Base-by-base conservation (phyloP, 2,797 vertebrate species). In the Odontamblyopus lacepedii region DNA sequence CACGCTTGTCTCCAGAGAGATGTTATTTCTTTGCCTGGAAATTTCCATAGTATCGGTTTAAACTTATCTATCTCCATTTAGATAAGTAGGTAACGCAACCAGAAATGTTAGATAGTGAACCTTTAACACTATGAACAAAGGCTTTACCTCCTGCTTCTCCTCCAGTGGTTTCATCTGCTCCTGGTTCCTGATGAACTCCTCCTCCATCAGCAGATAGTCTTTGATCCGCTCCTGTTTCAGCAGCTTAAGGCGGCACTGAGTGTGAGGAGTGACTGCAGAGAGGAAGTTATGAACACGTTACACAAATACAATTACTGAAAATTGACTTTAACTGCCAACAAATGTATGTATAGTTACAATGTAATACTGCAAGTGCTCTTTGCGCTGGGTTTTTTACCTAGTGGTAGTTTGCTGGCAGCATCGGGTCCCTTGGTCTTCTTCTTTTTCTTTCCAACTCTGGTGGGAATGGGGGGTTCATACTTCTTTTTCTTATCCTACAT, bases 111-210 rank as follows among this genome's bases (percentile, higher is more conserved):
- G 13, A 48, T 13, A 48, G 13, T 48, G 44, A 48, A 48, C 44
- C 44, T 48, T 48, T 48, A 48, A 15, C 44, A 4, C 2, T 8
- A 8, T 2, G 19, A n/a, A 30, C 2, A 55, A 4, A 53, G 0
- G 2, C 0, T 85, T 67, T 11, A 98, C 98, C 96, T 99, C 98
- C 83, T 99, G 98, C 77, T 99, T 99, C 90, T 99, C 98, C 89
- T 99, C 98, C 78, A 99, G 91, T 15, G 98, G 98, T 83, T 99
- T 99, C 97, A 99, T 99, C 80, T 99, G 98, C 84, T 99, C 98
- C 91, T 99, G 98, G 85, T 99, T 99, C 83, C 98, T 94, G 87
- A 99, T 99, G 85, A 99, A 99, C 81, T 99, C 98, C 82, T 99
- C 98, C 81, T 99, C 98, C 98, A 99, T 99, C 77, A 99, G 91